A percentile compares a stretch with the other conserved stretches of the same genome.
Conservation (phyloP, 2,797 vertebrate species). For the Galaxias olidus region DNA sequence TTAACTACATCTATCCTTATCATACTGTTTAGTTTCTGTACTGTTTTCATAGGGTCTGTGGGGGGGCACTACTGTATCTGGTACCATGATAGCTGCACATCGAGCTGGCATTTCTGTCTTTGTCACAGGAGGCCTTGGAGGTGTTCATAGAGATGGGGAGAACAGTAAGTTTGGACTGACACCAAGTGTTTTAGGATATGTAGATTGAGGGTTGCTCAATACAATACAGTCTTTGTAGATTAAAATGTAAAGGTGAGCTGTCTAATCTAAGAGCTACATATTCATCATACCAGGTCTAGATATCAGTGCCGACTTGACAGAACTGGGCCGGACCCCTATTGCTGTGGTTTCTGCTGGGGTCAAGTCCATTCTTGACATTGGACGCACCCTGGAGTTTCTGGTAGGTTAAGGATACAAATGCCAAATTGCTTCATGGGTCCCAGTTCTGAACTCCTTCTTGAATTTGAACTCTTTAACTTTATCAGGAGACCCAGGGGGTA, state of each 20-base stretch:
- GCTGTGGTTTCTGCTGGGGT: conserved; percentile 88
- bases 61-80: conserved; percentile 88
- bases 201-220: too few relatives aligned
- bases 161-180: conserved; percentile 73
- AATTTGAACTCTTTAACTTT: neutral
- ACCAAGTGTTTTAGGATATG: too few relatives aligned
- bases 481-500: conserved; percentile 89
- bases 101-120: conserved; percentile 83
- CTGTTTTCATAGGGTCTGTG: conserved; percentile 77
- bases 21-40: conserved; percentile 1
- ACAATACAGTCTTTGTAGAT: too few relatives aligned
- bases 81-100: conserved; percentile 88
- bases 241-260: too few relatives aligned
- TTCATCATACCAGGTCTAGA: conserved; percentile 79
- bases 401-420: conserved; percentile 57
- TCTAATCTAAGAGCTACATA: neutral
- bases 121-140: conserved; percentile 89
- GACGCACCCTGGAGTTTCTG: conserved; percentile 88
- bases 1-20: conserved; percentile 2
- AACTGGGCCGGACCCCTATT: conserved; percentile 86
- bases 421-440: neutral
- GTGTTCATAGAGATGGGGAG: conserved; percentile 87
- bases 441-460: neutral
- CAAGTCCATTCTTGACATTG: conserved; percentile 91
- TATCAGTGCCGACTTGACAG: conserved; percentile 89